These are phyloP conservation scores for Ariopsis seemanni DNA, from an alignment of 2,113 vertebrate genomes.

Conservation along the genomic window DNA sequence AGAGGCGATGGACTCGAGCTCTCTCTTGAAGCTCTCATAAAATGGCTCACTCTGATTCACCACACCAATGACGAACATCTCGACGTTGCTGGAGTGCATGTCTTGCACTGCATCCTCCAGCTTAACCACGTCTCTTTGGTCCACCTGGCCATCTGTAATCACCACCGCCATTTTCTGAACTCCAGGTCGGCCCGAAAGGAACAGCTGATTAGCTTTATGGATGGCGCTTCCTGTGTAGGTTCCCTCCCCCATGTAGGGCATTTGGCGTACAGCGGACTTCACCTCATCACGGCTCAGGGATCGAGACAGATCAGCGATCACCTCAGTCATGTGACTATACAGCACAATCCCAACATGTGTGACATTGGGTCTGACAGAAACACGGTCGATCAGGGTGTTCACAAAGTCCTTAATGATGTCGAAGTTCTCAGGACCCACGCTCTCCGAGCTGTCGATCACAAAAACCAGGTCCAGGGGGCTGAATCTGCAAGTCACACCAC, in stretches of 20 bases:
- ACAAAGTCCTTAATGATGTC: conserved; percentile 82
- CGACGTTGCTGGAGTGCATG: conserved; percentile 62
- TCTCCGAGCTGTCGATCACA: conserved; percentile 89
- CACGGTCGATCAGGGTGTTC: conserved; percentile 73
- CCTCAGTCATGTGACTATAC: conserved; percentile 76
- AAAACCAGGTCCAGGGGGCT: conserved; percentile 83
- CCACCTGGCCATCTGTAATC: conserved; percentile 78
- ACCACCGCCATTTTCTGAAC: conserved; percentile 80
- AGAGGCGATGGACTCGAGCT: conserved; percentile 81
- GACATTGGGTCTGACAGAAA: conserved; percentile 61
- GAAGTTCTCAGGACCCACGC: conserved; percentile 83
- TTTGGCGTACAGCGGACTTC: conserved; percentile 73
- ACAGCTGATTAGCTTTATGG: conserved; percentile 68
- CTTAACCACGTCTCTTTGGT: conserved; percentile 56
- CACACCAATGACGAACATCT: conserved; percentile 82
- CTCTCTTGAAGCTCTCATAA: conserved; percentile 69
- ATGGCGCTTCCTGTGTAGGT: conserved; percentile 82
- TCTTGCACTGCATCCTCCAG: conserved; percentile 64
- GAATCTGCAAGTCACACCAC: conserved; percentile 78
- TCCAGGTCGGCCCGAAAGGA: conserved; percentile 64
- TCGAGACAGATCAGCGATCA: conserved; percentile 70
- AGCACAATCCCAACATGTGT: conserved; percentile 78
- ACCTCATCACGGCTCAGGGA: conserved; percentile 60
- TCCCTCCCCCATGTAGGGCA: conserved; percentile 83
- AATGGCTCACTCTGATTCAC: conserved; percentile 72